Conservation (phyloP, 1,140 invertebrate species). For the Drosophila navojoa region DNA sequence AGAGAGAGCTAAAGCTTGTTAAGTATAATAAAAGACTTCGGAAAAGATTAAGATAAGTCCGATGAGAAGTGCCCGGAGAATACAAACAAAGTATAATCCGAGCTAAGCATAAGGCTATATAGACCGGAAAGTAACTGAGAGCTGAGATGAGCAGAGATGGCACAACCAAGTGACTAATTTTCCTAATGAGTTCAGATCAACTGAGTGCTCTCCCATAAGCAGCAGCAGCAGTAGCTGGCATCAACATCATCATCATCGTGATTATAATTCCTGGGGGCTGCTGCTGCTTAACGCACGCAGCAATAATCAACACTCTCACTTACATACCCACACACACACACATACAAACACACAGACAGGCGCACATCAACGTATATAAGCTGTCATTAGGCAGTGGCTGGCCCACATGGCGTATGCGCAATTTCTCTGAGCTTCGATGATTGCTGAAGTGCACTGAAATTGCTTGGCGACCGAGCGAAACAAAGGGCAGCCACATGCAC, state of each 20-base stretch:
- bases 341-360: conserved; percentile 9
- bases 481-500: conserved; percentile 27
- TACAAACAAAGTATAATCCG: not conserved
- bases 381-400: conserved; percentile 44
- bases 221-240: not conserved
- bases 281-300: conserved; percentile 30
- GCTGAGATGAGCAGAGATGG: not conserved
- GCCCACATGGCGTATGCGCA: conserved; percentile 30
- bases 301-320: conserved; percentile 17
- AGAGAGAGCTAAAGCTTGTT: no score
- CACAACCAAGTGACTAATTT: not conserved
- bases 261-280: conserved; percentile 17
- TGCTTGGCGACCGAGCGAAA: conserved; percentile 23
- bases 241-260: not conserved
- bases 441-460: conserved; percentile 47
- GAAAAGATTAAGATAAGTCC: not conserved
- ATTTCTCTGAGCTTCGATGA: conserved; percentile 25
- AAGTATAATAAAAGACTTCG: no score
- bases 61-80: not conserved
- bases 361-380: conserved; percentile 47
- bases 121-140: not conserved
- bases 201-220: not conserved
- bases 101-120: not conserved
- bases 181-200: not conserved
- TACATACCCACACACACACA: conserved; percentile 26